A percentile compares a stretch with the other conserved stretches of the same genome.
phyloP scores from a whole-genome alignment of 1,140 invertebrate genomes.

The Akabosia matsudoensis region DNA sequence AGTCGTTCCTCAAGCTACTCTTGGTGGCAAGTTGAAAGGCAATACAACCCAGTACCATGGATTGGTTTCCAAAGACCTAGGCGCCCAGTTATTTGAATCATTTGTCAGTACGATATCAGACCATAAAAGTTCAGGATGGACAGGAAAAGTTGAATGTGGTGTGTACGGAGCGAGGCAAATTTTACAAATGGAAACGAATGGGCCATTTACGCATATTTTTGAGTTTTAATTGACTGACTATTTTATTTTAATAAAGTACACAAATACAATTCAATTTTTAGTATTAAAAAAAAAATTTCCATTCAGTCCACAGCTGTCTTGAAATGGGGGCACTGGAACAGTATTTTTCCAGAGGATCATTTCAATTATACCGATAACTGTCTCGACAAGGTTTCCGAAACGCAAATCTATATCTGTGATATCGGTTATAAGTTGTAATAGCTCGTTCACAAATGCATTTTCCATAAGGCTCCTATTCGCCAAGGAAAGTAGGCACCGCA shows the following conservation, averaged over 20 bases:
- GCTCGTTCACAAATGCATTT: background rate
- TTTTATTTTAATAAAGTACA: background rate
- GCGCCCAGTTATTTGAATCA: slow-evolving; percentile 50
- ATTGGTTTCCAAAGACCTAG: slow-evolving; percentile 52
- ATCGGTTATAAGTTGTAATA: background rate
- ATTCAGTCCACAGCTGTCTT: background rate
- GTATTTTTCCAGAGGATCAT: background rate
- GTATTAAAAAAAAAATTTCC: no score
- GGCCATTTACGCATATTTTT: slow-evolving; percentile 54
- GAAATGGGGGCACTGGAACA: background rate
- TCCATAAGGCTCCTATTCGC: no score
- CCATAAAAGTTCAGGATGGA: slow-evolving; percentile 29
- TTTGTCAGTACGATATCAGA: slow-evolving; percentile 50
- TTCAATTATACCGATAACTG: background rate
- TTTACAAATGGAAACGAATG: slow-evolving; percentile 54
- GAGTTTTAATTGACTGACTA: slow-evolving; percentile 48
- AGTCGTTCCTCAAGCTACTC: slow-evolving; percentile 55
- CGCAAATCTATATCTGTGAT: background rate
- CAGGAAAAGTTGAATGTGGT: slow-evolving; percentile 49
- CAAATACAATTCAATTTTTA: no score
- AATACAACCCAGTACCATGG: slow-evolving; percentile 55
- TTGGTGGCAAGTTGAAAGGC: slow-evolving; percentile 55
- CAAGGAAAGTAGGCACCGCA: no score
- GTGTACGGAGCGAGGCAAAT: slow-evolving; percentile 56
- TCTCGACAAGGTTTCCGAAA: background rate